These are phyloP conservation scores for Styela plicata DNA, from an alignment of 23 tunicate species.

Conservation along the genomic window DNA sequence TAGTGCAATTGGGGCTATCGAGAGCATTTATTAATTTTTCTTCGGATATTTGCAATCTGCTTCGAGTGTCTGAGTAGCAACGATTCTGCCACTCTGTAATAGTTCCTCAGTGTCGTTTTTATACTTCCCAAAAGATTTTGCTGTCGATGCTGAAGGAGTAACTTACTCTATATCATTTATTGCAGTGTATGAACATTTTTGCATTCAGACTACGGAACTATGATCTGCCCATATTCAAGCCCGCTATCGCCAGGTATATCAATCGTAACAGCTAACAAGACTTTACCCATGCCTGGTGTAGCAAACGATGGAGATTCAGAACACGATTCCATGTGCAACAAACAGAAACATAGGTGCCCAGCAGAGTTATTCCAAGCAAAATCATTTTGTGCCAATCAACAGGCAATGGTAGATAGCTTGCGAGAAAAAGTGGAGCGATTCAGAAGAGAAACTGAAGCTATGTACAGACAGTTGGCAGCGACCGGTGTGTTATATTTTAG, in stretches of 20 bases:
- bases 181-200: too few relatives aligned
- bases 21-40: too few relatives aligned
- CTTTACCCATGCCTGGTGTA: not conserved
- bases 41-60: too few relatives aligned
- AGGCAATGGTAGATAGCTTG: slow-evolving; percentile 3
- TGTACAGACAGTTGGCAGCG: too few relatives aligned
- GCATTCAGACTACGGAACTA: not conserved
- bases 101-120: too few relatives aligned
- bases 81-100: too few relatives aligned
- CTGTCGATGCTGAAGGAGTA: too few relatives aligned
- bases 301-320: not conserved
- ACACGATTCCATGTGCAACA: not conserved
- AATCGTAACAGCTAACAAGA: not conserved
- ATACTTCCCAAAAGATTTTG: too few relatives aligned
- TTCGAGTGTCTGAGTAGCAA: too few relatives aligned
- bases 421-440: slow-evolving; percentile 24
- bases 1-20: too few relatives aligned
- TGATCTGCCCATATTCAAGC: not conserved
- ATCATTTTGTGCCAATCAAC: slow-evolving; percentile 6
- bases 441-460: not conserved
- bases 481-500: too few relatives aligned
- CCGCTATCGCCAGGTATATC: not conserved
- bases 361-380: slow-evolving; percentile 11
- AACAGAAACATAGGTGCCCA: slow-evolving; percentile 1
- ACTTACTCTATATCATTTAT: too few relatives aligned